Base-by-base conservation (phyloP, 2,888 invertebrate species). In the Drosophila diplacantha region DNA sequence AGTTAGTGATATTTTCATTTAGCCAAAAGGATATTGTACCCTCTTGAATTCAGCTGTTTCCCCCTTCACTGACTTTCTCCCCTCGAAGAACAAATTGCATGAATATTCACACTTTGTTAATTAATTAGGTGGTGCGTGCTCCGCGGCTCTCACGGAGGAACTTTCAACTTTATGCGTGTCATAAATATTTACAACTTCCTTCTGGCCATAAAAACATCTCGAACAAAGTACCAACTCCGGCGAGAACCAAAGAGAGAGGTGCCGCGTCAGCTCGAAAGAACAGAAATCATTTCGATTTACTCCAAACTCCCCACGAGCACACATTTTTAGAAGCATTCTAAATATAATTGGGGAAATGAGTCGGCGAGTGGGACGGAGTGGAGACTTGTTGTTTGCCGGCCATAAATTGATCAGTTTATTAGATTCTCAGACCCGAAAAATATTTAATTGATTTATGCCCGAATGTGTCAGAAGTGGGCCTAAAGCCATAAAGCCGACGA, bases 121-220 rank as follows among this genome's bases (percentile, higher is more conserved):
- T 82, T 80, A 77, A 82, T 82, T 74, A 47, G 67, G 38, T 71
- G 79, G 56, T 75, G 75, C 67, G 52, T 69, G 67, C 67, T 51
- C 37, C 34, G 39, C 34, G 38, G 41, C 47, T 49, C 65, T 50
- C 38, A 35, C 57, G 43, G 60, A 57, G 62, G 44, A 75, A 69
- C 71, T 70, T 64, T 54, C 57, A 53, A 50, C 58, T 77, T 75
- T 75, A 73, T 78, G 78, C 47, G 58, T 63, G 63, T 69, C 78
- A 73, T 80, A 76, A 76, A 81, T 74, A 74, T 76, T 78, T 73
- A 78, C 78, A 82, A 64, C 82, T 82, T 80, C 78, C 78, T 80
- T 72, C 55, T 49, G 75, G 49, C 72, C 80, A 69, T 79, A 61
- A 77, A 81, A 72, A 49, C 44, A 29, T 61, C 47, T 38, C 38